Base-by-base conservation (phyloP, 2,888 invertebrate genomes). In the Microctonus aethiopoides region DNA sequence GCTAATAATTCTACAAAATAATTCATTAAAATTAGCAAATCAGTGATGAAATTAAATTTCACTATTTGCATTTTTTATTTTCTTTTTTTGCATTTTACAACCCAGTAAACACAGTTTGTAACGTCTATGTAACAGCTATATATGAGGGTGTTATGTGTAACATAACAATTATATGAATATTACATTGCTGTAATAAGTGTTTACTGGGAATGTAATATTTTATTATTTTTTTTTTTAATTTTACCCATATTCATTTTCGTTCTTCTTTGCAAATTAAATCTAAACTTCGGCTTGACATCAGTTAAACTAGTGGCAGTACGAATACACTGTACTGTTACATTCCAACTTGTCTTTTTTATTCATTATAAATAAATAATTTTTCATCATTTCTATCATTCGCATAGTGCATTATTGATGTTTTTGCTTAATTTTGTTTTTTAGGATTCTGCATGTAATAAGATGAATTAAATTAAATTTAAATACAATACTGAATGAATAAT, bases 281-380 rank as follows among this genome's bases (percentile, higher is more conserved):
- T 22, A 29, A 11, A 6, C 16, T 81, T 83, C 39, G n/a, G 39
- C 46, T 46, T 46, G 46, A 82, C 81, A 83, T 82, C 74, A 76
- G 75, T 79, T 79, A 83, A 74, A 78, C 79, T 84, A 82, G 82
- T 81, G 81, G 80, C 83, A 85, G 83, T 78, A 83, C 81, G 73
- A 72, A 75, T 78, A 77, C 72, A 79, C 74, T 76, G 77, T 78
- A 78, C 78, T 77, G 75, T 76, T 77, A 74, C 76, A 76, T 76
- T 73, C 70, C 65, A 56, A 59, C 62, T 46, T 62, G 60, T n/a
- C 54, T 26, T 57, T 52, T 67, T 13, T 64, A 63, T 56, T 3
- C 24, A 32, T 63, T 10, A 16, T 70, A 68, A 71, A 72, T 41
- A 71, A 74, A 72, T 74, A 74, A 66, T 71, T 66, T 62, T 41